Evolutionary conservation across 2,797 vertebrate genomes (phyloP), one percentile per base, ranked within the genome.

Genomic region (Pangasius macronema): DNA sequence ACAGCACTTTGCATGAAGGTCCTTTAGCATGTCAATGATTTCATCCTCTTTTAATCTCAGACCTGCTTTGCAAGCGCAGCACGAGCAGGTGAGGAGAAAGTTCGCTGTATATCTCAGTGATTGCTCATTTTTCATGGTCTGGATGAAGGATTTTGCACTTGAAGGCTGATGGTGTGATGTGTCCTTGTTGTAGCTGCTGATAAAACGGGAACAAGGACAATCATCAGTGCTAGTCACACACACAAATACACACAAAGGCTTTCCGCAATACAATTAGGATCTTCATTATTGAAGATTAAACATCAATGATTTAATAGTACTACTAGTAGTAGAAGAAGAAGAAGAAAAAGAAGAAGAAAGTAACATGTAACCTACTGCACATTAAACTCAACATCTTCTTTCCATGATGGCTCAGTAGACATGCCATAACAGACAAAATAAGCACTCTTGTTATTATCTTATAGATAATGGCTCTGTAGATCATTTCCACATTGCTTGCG

Each of bases 111-210:
- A 84, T 57, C 85, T 87, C 79, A 75, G 87, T 75, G 88, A 89
- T 88, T 86, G 63, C 70, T 87, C 83, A 33, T 86, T 87, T 90
- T 87, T 91, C 79, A 70, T 86, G 85, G 87, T 82, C 85, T 72
- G 89, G 88, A 88, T 89, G 83, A 91, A 89, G 88, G 87, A 87
- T 89, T 88, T 63, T 81, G 72, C 63, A 80, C 83, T 88, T 87
- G 80, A 89, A 89, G 88, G 85, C 80, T 81, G 49, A 82, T 55
- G 77, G 57, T 85, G 84, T 85, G 86, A 89, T 89, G 85, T 53
- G 87, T 87, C 88, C 87, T 88, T 86, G 79, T 88, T 77, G 61
- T 72, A 67, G 24, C 57, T 57, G 59, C 27, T 82, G 82, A 85
- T 85, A 67, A 87, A 89, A 68, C 51, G 30, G 63, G 84, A 73